A percentile compares a stretch with the other conserved stretches of the same genome.
Conservation (phyloP, 2,113 vertebrate species). For the Arothron firmamentum region DNA sequence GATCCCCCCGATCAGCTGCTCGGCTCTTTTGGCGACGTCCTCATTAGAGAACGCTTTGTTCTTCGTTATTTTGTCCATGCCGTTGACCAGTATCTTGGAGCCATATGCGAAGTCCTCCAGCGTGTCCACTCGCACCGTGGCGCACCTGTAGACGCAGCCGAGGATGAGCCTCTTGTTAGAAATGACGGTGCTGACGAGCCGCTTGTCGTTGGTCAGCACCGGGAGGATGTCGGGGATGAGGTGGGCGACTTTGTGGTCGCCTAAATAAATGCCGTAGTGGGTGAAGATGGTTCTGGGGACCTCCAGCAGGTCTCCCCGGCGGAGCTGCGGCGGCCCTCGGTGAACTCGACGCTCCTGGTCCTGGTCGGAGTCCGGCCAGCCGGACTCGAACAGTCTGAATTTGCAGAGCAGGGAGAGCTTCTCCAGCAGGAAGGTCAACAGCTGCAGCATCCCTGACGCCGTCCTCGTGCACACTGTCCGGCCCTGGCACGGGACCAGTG, state of each 20-base stretch:
- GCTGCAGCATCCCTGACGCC: conserved; percentile 72
- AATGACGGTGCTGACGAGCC: conserved; percentile 76
- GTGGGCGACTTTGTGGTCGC: conserved; percentile 87
- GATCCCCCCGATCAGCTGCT: conserved; percentile 78
- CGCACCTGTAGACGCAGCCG: conserved; percentile 80
- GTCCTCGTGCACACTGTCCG: not conserved
- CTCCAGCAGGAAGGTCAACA: conserved; percentile 78
- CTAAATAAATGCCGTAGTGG: conserved; percentile 92
- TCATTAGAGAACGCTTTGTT: conserved; percentile 73
- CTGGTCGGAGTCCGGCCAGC: conserved; percentile 29
- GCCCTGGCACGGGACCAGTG: not conserved
- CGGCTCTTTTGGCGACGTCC: conserved; percentile 81
- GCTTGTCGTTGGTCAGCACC: conserved; percentile 71
- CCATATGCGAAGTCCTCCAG: conserved; percentile 93
- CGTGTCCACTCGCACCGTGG: conserved; percentile 86
- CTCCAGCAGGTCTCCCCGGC: conserved; percentile 86
- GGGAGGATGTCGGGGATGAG: conserved; percentile 93
- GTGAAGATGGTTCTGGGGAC: conserved; percentile 86
- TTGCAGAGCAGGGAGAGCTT: conserved; percentile 80
- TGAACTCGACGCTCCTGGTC: not conserved
- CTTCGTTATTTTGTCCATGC: conserved; percentile 72
- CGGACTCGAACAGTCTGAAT: conserved; percentile 68
- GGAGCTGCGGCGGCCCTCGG: conserved; percentile 63
- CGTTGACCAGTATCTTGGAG: conserved; percentile 80
- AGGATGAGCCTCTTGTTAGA: conserved; percentile 88